Evolutionary conservation across 2,797 vertebrate genomes (phyloP), one percentile per base, ranked within the genome.

Genomic region (Vireo griseus): DNA sequence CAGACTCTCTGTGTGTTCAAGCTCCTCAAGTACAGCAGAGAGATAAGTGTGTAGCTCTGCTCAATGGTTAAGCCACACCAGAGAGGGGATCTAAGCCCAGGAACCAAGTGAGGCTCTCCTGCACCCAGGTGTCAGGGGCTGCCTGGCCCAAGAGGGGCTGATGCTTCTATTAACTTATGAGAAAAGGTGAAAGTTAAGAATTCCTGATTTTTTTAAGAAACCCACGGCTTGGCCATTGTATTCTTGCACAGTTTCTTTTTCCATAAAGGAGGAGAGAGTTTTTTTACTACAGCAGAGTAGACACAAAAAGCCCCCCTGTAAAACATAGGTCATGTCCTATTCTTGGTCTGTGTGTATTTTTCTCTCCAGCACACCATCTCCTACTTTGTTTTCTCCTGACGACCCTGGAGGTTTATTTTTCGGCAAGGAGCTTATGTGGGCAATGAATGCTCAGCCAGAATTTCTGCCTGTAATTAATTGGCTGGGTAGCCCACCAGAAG

Each of bases 401-500:
- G 2, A 40, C 85, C 71, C 88, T 74, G 93, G 80, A 96, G 95
- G 94, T 94, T 97, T 95, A 65, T 88, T 96, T 92, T 96, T 66
- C 87, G 92, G 86, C 75, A 39, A 88, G 77, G 77, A 92, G 62
- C 91, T 96, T 90, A 91, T 76, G 90, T 90, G 88, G 86, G 93
- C 88, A 90, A 88, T 88, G 94, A 92, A 80, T 88, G 85, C 83
- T 96, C 93, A 77, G 93, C 80, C 90, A 91, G 93, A 74, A 62
- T 95, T 94, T 95, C 95, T 95, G 92, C 26, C 5, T 96, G 87
- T 86, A 81, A 95, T 97, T 96, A 97, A 95, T 95, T 95, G 95
- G 90, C 89, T 81, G 82, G 93, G 92, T 83, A 96, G 89, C 88
- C 93, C 94, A 95, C 95, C 96, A 96, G 95, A 97, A 97, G 96